A percentile compares a stretch with the other conserved stretches of the same genome.
phyloP scores from a whole-genome alignment of 1,140 invertebrate genomes.

The Heterodera schachtii region DNA sequence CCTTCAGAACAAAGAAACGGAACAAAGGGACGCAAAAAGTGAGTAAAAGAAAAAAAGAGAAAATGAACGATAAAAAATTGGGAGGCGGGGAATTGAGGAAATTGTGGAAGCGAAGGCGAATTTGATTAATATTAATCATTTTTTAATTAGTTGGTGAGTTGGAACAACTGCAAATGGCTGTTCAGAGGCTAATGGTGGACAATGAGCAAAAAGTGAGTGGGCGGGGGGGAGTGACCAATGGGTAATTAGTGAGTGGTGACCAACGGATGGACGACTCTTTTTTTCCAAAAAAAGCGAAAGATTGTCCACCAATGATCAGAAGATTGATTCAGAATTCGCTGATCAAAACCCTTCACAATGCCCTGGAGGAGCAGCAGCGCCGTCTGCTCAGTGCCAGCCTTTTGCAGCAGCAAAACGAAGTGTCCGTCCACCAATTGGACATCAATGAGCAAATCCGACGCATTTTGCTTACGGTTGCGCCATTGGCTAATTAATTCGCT shows the following conservation, averaged over 20 bases:
- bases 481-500: neutral
- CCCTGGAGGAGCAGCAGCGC: constrained; percentile 61
- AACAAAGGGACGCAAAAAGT: constrained; percentile 13
- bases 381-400: neutral
- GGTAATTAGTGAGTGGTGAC: neutral
- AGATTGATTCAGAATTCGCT: constrained; percentile 64
- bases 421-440: constrained; percentile 42
- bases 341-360: constrained; percentile 67
- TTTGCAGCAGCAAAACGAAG: neutral
- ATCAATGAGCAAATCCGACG: constrained; percentile 56
- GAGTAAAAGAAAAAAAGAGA: neutral
- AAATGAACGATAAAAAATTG: no score
- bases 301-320: neutral
- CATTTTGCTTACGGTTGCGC: constrained; percentile 19
- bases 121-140: neutral
- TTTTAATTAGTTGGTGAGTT: constrained; percentile 68
- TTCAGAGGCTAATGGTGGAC: constrained; percentile 69
- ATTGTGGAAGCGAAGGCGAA: no score
- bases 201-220: constrained; percentile 70
- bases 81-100: no score
- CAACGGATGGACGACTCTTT: neutral
- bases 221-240: neutral
- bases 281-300: no score
- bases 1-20: neutral
- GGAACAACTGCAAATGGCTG: constrained; percentile 69